Evolutionary conservation across 2,113 vertebrate genomes (phyloP).

Genomic region (Nematolebias whitei): DNA sequence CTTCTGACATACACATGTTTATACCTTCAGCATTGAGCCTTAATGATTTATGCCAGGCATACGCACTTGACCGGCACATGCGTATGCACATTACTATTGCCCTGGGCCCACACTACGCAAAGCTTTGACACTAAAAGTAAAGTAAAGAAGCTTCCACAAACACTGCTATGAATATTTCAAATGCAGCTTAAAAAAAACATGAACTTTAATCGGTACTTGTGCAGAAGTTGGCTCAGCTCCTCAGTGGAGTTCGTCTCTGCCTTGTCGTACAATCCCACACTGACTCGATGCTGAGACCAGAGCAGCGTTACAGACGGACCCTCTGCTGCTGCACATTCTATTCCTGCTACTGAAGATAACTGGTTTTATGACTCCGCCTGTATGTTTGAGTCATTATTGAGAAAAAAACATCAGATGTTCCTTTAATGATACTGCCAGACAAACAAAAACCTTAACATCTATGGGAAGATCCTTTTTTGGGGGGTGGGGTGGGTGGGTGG

Average conservation of each 20-base stretch:
- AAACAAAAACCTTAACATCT: slow-evolving; percentile 5
- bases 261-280: slow-evolving; percentile 8
- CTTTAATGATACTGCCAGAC: slow-evolving; percentile 9
- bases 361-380: slow-evolving; percentile 16
- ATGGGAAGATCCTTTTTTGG: background rate
- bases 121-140: background rate
- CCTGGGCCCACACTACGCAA: background rate
- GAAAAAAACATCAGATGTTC: background rate
- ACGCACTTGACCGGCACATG: slow-evolving; percentile 10
- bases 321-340: slow-evolving; percentile 1
- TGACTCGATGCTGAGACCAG: slow-evolving; percentile 6
- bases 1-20: background rate
- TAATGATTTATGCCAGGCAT: slow-evolving; percentile 44
- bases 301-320: slow-evolving; percentile 1
- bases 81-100: background rate
- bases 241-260: background rate
- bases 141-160: background rate
- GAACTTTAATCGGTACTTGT: background rate
- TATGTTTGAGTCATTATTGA: background rate
- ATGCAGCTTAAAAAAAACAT: background rate
- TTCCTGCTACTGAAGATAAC: slow-evolving; percentile 13
- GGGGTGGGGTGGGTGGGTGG: too few species aligned
- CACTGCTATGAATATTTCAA: background rate
- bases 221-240: background rate
- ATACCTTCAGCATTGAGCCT: slow-evolving; percentile 27